Base-by-base conservation (phyloP, 2,888 invertebrate genomes). In the Epinotia brunnichana region DNA sequence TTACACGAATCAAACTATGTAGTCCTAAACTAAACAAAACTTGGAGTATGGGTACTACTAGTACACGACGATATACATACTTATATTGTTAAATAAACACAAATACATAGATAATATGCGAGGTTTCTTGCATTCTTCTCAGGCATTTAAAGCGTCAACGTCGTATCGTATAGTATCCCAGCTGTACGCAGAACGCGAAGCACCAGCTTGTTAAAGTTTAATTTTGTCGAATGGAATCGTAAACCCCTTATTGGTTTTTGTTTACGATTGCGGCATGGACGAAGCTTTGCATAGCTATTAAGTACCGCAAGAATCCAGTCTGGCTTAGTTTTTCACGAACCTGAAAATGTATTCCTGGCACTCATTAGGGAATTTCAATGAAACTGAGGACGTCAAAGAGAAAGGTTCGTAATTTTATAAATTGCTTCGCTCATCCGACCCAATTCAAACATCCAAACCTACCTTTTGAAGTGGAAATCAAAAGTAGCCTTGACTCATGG, bases 141-240 rank as follows among this genome's bases (percentile, higher is more conserved):
- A 48, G 68, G 51, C 57, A 73, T 69, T 73, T 63, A 69, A 73
- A 69, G 53, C 51, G 79, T 82, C 83, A 87, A 87, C 84, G 83
- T 82, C 82, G 78, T 85, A 84, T 82, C 82, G 78, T 85, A 84
- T 89, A 87, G 87, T 87, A 87, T 86, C 82, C 81, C 81, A 66
- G 67, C 56, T 68, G 71, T 70, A 62, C 66, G 17, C 29, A 56
- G 67, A 19, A 54, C 53, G n/a, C 62, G 69, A 56, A 69, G 70
- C 70, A 59, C 41, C 64, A 67, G 87, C 88, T 86, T 88, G 86
- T 89, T 88, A 90, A 90, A 90, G 87, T 90, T 90, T 91, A 91
- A 92, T 91, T 90, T 87, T 84, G 87, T 85, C 86, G 87, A 90
- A 89, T 88, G 85, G 82, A 88, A 90, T 90, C 91, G 90, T 91